A percentile compares a stretch with the other conserved stretches of the same genome.
Conservation (phyloP, 2,888 invertebrate species). For the Pomacea canaliculata region DNA sequence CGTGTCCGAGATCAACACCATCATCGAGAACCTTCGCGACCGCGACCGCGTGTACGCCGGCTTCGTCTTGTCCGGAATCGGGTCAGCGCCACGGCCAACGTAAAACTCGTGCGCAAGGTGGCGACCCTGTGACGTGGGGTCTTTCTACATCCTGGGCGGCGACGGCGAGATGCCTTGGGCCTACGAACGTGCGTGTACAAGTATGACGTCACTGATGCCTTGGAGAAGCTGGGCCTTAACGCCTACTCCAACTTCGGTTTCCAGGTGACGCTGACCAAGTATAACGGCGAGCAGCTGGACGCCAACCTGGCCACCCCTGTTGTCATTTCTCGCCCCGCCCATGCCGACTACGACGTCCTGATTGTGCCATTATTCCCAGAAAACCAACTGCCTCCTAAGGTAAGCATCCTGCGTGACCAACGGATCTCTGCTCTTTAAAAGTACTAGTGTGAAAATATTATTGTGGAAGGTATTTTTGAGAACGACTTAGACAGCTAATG, state of each 20-base stretch:
- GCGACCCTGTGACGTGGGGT: slow-evolving; percentile 18
- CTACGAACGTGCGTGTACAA: slow-evolving; percentile 38
- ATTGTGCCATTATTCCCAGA: slow-evolving; percentile 16
- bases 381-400: slow-evolving; percentile 25
- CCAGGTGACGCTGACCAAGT: slow-evolving; percentile 20
- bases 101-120: slow-evolving; percentile 14
- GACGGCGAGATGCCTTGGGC: slow-evolving; percentile 42
- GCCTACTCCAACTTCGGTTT: slow-evolving; percentile 27
- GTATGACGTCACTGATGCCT: slow-evolving; percentile 36
- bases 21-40: slow-evolving; percentile 25
- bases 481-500: too few species aligned
- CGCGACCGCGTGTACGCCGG: slow-evolving; percentile 35
- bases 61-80: slow-evolving; percentile 34
- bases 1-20: slow-evolving; percentile 29
- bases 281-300: slow-evolving; percentile 27
- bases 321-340: slow-evolving; percentile 29
- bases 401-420: background rate
- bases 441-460: too few species aligned
- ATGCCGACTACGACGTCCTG: slow-evolving; percentile 29
- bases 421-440: background rate
- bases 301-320: slow-evolving; percentile 22
- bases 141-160: slow-evolving; percentile 38
- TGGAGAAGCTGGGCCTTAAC: slow-evolving; percentile 8
- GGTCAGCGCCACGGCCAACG: slow-evolving; percentile 25
- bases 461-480: too few species aligned